Conservation (phyloP, 2,888 invertebrate species). For the Lycocerus yunnanus region DNA sequence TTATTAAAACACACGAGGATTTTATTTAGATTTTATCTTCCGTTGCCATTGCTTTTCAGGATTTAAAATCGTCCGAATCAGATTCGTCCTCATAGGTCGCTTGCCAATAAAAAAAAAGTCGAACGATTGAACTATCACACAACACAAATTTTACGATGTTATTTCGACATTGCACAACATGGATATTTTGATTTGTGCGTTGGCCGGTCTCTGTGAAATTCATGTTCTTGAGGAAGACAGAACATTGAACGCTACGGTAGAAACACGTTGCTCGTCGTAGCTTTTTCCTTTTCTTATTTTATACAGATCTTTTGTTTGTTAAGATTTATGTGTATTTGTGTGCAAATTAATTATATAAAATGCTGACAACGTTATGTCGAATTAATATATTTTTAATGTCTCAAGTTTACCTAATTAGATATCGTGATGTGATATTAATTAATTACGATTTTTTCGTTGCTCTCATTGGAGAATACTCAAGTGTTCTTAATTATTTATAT, state of each 20-base stretch:
- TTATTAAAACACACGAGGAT: neutral
- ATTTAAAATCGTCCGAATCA: neutral
- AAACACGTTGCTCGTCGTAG: constrained; percentile 21
- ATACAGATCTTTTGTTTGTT: constrained; percentile 34
- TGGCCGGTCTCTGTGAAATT: constrained; percentile 9
- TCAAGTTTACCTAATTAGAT: constrained; percentile 31
- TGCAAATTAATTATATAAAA: constrained; percentile 43
- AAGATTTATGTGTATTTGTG: constrained; percentile 41
- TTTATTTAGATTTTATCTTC: no score
- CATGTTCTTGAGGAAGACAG: constrained; percentile 17
- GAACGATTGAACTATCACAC: neutral
- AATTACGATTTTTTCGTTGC: neutral
- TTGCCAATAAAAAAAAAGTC: no score
- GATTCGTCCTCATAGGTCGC: no score
- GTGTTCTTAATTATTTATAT: constrained; percentile 1
- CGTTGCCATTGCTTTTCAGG: neutral
- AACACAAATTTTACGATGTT: neutral
- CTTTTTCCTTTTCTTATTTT: constrained; percentile 31
- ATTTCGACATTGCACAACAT: neutral
- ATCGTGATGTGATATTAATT: neutral
- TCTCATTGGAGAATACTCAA: neutral
- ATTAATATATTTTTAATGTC: constrained; percentile 34
- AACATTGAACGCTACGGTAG: constrained; percentile 18
- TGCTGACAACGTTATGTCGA: constrained; percentile 35
- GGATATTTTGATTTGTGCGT: neutral